A percentile compares a stretch with the other conserved stretches of the same genome.
phyloP scores from a whole-genome alignment of 1,140 invertebrate genomes.

The Trissolcus basalis region DNA sequence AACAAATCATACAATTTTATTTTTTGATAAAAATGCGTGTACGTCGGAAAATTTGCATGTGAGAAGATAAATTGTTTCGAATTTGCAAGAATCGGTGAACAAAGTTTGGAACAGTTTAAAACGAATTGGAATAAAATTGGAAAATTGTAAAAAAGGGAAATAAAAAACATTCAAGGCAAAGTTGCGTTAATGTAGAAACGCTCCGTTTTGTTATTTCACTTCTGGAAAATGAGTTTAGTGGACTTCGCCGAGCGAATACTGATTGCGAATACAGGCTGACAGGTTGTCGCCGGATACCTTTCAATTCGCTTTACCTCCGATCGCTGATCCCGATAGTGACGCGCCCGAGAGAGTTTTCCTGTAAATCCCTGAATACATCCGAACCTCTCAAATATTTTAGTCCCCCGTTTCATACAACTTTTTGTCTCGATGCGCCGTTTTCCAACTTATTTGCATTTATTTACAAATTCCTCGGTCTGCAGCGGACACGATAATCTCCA shows the following conservation, averaged over 20 bases:
- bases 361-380: constrained; percentile 22
- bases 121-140: not conserved
- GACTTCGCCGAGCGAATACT: constrained; percentile 24
- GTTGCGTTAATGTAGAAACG: too few species aligned
- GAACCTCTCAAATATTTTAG: constrained; percentile 10
- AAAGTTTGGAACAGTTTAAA: not conserved
- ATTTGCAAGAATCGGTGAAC: too few species aligned
- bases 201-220: constrained; percentile 24
- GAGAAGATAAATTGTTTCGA: not conserved
- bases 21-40: too few species aligned
- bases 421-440: constrained; percentile 17
- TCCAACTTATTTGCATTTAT: constrained; percentile 34
- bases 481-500: not conserved
- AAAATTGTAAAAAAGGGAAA: not conserved
- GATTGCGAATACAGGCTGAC: constrained; percentile 38
- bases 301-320: constrained; percentile 47
- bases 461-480: constrained; percentile 15
- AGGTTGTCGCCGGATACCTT: constrained; percentile 49
- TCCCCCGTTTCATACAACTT: constrained; percentile 14
- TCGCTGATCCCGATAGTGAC: constrained; percentile 42
- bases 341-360: constrained; percentile 1
- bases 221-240: constrained; percentile 37
- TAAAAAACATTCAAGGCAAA: not conserved
- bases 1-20: too few species aligned
- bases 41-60: not conserved